These are phyloP conservation scores for Diaperis boleti DNA, from an alignment of 2,888 invertebrate genomes.

Conservation along the genomic window DNA sequence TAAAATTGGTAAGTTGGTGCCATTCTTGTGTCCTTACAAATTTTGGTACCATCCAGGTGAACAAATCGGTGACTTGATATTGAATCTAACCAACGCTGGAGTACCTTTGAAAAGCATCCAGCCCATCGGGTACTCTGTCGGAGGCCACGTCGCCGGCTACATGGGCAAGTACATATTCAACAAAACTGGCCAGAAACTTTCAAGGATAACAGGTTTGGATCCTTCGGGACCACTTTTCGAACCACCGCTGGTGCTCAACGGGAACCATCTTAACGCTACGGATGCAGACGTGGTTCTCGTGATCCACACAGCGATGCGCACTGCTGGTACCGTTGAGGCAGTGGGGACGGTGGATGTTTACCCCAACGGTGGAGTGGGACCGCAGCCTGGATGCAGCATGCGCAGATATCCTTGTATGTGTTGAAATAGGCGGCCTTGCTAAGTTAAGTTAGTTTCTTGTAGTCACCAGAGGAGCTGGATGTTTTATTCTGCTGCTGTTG, in stretches of 20 bases:
- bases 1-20: no score
- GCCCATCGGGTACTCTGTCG: slow-evolving; percentile 17
- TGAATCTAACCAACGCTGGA: no score
- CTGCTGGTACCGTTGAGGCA: slow-evolving; percentile 22
- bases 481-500: slow-evolving; percentile 36
- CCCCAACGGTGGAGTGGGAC: no score
- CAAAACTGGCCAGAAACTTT: background rate
- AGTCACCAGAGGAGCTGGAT: slow-evolving; percentile 39
- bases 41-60: no score
- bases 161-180: slow-evolving; percentile 21
- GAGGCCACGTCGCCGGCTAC: slow-evolving; percentile 40
- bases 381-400: no score
- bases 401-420: no score
- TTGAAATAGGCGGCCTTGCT: slow-evolving; percentile 38
- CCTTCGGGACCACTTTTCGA: slow-evolving; percentile 28
- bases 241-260: no score
- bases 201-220: slow-evolving; percentile 28
- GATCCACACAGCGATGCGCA: slow-evolving; percentile 38
- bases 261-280: no score
- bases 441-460: slow-evolving; percentile 1
- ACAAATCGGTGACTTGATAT: no score
- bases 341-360: slow-evolving; percentile 40
- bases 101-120: background rate
- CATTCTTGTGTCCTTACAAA: no score
- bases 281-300: slow-evolving; percentile 39